Conservation (phyloP, 2,113 vertebrate genomes). For the Paracanthobrama guichenoti region DNA sequence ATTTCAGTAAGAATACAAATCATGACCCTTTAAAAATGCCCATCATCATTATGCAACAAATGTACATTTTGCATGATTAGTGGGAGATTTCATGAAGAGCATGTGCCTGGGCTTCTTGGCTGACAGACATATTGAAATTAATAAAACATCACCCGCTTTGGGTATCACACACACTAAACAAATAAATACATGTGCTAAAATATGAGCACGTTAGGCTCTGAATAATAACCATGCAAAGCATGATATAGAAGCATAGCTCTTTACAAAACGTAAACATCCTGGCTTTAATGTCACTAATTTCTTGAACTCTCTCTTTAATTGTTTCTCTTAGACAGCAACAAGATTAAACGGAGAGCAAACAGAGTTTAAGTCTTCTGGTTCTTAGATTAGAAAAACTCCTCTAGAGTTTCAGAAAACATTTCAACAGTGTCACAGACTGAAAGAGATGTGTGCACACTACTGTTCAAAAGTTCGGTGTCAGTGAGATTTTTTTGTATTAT, state of each 20-base stretch:
- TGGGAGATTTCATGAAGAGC: neutral
- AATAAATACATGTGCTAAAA: conserved; percentile 28
- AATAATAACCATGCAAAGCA: neutral
- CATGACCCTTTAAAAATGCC: conserved; percentile 6
- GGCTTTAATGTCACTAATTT: neutral
- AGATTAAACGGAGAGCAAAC: neutral
- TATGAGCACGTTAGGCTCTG: neutral
- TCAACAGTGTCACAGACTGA: neutral
- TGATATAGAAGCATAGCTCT: conserved; percentile 7
- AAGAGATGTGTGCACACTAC: neutral
- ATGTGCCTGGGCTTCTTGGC: neutral
- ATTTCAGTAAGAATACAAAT: neutral
- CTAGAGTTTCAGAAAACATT: neutral
- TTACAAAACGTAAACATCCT: neutral
- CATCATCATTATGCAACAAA: neutral
- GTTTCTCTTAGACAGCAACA: conserved; percentile 2
- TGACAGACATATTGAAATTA: conserved; percentile 5
- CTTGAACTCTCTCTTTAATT: conserved; percentile 8
- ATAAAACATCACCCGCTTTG: neutral
- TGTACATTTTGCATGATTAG: neutral
- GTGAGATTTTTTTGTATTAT: too few relatives aligned
- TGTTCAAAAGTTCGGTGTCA: too few relatives aligned
- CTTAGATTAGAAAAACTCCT: neutral
- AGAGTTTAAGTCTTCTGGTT: neutral
- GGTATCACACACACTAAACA: conserved; percentile 38